Evolutionary conservation across 2,888 invertebrate species (phyloP).

Genomic region (Crocallis elinguaria): DNA sequence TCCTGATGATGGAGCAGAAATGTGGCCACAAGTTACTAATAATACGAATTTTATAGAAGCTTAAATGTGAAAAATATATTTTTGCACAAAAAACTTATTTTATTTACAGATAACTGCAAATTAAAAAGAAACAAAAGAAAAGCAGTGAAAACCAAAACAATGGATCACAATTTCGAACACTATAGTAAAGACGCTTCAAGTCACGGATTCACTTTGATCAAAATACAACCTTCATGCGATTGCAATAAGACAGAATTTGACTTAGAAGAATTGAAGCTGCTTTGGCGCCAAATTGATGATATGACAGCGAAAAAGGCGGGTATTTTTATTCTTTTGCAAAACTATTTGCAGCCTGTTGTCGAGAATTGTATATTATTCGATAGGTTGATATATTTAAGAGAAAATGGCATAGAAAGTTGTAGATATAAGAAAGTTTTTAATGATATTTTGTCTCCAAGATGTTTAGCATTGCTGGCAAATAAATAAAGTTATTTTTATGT

Average conservation of each 20-base stretch:
- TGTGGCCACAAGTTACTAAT: too few relatives aligned
- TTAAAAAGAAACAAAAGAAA: conserved; percentile 75
- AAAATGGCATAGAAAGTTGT: conserved; percentile 60
- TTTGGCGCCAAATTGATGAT: conserved; percentile 58
- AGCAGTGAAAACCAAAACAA: conserved; percentile 62
- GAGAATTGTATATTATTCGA: conserved; percentile 73
- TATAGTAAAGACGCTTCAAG: conserved; percentile 58
- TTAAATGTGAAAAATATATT: background rate
- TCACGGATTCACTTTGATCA: conserved; percentile 56
- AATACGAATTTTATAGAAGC: too few relatives aligned
- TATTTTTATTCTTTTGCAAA: conserved; percentile 67
- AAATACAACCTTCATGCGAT: conserved; percentile 19
- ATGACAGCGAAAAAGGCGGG: conserved; percentile 59
- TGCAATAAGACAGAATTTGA: conserved; percentile 43
- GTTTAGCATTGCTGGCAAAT: conserved; percentile 84
- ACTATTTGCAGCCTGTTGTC: conserved; percentile 63
- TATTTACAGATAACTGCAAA: conserved; percentile 74
- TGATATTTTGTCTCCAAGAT: conserved; percentile 87
- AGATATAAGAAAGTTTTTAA: conserved; percentile 84
- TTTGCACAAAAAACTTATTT: conserved; percentile 19
- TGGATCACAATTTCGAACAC: conserved; percentile 57
- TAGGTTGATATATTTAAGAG: conserved; percentile 65
- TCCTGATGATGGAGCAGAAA: too few relatives aligned
- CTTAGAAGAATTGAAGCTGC: conserved; percentile 51
- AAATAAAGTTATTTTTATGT: conserved; percentile 59